Conservation (phyloP, 2,797 vertebrate genomes). For the Coracias cyanogaster region DNA sequence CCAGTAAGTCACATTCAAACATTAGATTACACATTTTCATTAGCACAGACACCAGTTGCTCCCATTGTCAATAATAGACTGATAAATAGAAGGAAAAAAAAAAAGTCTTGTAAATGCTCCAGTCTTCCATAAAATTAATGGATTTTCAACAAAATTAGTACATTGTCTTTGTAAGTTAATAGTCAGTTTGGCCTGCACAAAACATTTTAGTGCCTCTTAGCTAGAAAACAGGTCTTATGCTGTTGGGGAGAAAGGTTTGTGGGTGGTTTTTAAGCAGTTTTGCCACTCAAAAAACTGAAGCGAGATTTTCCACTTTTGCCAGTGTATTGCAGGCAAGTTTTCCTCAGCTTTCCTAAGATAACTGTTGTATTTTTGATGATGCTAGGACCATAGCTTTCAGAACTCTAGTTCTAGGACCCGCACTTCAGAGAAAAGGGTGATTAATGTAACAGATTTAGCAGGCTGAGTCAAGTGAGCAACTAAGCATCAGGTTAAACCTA, state of each 20-base stretch:
- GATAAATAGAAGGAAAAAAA: neutral
- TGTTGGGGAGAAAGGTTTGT: neutral
- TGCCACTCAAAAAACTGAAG: neutral
- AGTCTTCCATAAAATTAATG: neutral
- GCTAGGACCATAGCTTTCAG: neutral
- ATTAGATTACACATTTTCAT: neutral
- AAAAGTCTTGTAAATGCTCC: neutral
- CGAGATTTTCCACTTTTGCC: neutral
- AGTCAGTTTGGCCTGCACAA: neutral
- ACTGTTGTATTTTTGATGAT: neutral
- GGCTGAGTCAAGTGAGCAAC: neutral
- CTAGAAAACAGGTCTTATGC: neutral
- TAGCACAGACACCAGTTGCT: neutral
- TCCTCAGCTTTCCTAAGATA: neutral
- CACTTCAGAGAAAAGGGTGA: neutral
- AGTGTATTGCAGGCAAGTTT: neutral
- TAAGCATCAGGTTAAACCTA: neutral
- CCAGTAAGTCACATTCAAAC: neutral
- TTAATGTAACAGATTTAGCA: neutral
- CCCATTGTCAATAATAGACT: neutral
- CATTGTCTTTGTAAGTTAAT: neutral
- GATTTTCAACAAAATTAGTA: neutral
- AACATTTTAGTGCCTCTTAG: neutral
- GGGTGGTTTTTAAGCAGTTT: neutral
- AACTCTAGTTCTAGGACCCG: neutral